These are phyloP conservation scores for Plagodis pulveraria DNA, from an alignment of 2,888 invertebrate genomes.

Conservation along the genomic window DNA sequence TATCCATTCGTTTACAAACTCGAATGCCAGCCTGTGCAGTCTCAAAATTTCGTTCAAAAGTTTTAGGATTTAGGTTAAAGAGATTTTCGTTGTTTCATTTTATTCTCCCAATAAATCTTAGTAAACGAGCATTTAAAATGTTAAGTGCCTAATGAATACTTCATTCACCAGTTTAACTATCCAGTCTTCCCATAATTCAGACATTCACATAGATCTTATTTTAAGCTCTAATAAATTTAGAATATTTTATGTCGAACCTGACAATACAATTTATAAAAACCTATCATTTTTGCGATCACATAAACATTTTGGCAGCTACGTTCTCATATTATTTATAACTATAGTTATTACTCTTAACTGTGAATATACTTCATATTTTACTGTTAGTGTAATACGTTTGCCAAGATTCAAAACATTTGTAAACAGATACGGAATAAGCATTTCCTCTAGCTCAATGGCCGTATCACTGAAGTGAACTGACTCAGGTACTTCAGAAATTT, in stretches of 20 bases:
- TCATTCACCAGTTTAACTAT: conserved; percentile 12
- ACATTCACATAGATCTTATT: conserved; percentile 1
- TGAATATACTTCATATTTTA: conserved; percentile 31
- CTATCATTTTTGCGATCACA: too few species aligned
- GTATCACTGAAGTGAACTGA: conserved; percentile 71
- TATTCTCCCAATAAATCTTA: conserved; percentile 18
- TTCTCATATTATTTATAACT: too few species aligned
- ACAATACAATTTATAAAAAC: neutral
- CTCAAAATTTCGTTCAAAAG: conserved; percentile 6
- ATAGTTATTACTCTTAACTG: conserved; percentile 21
- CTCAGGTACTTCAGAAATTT: conserved; percentile 74
- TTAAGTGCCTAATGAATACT: conserved; percentile 18
- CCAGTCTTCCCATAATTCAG: neutral
- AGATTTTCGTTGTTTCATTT: conserved; percentile 5
- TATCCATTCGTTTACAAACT: conserved; percentile 48
- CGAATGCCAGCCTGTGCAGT: conserved; percentile 6
- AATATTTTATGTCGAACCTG: neutral
- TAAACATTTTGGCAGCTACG: too few species aligned
- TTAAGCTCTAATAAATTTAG: neutral
- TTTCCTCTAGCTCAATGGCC: conserved; percentile 74
- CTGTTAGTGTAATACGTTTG: conserved; percentile 46
- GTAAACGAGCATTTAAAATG: conserved; percentile 18
- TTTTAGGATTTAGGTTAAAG: neutral
- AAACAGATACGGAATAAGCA: conserved; percentile 67
- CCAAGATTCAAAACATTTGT: conserved; percentile 53